Conservation (phyloP, 2,888 invertebrate genomes). For the Panorpa germanica region DNA sequence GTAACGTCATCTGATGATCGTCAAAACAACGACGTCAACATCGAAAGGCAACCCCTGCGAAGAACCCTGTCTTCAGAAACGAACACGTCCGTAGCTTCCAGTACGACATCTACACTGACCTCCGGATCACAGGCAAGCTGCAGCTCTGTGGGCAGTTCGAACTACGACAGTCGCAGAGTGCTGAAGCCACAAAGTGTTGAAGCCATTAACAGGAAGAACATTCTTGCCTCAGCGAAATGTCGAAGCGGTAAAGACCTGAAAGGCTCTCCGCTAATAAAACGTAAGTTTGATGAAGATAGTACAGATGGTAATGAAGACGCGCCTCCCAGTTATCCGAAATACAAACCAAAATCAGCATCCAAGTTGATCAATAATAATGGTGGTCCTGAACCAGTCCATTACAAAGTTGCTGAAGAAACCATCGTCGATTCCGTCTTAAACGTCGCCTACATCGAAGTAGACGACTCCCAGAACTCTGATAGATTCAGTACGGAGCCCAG, state of each 20-base stretch:
- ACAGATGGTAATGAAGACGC: conserved; percentile 23
- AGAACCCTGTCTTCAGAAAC: conserved; percentile 55
- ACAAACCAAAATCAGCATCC: conserved; percentile 20
- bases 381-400: conserved; percentile 18
- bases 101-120: conserved; percentile 50
- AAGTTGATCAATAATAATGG: not conserved
- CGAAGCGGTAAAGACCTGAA: conserved; percentile 62
- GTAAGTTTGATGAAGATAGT: conserved; percentile 44
- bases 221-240: conserved; percentile 69
- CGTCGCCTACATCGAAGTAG: too few species aligned
- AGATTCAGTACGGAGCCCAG: too few species aligned
- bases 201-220: conserved; percentile 71
- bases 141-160: conserved; percentile 41
- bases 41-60: conserved; percentile 36
- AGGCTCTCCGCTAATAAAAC: conserved; percentile 50
- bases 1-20: conserved; percentile 15
- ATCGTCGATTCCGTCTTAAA: conserved; percentile 24
- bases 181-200: conserved; percentile 65
- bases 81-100: conserved; percentile 47
- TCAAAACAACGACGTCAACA: conserved; percentile 25
- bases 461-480: too few species aligned
- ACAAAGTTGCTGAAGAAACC: conserved; percentile 19
- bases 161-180: conserved; percentile 44
- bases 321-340: conserved; percentile 22
- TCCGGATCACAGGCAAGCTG: conserved; percentile 57